A percentile compares a stretch with the other conserved stretches of the same genome.
Conservation (phyloP, 2,888 invertebrate species). For the Escarpia spicata region DNA sequence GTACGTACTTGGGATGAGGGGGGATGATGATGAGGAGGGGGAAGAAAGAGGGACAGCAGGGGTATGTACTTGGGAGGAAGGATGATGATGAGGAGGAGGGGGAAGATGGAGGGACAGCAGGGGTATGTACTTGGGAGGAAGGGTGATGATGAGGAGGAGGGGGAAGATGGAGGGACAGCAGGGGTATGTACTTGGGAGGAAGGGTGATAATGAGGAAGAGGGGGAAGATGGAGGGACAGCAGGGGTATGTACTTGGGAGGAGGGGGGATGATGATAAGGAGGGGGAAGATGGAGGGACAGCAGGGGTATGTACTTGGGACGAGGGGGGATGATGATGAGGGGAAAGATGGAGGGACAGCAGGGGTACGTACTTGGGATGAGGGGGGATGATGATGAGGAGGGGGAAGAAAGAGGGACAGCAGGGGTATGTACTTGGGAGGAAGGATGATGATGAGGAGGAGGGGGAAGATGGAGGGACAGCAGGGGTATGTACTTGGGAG, state of each 20-base stretch:
- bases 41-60: neutral
- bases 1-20: neutral
- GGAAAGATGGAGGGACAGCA: neutral
- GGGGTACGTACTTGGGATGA: no score
- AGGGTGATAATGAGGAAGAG: neutral
- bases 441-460: no score
- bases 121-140: neutral
- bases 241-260: neutral
- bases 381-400: no score
- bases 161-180: neutral
- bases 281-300: neutral
- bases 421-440: no score
- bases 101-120: neutral
- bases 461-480: neutral
- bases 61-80: neutral
- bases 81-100: neutral
- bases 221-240: neutral
- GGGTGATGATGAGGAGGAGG: neutral
- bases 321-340: neutral
- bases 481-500: neutral
- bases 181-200: neutral
- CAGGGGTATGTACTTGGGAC: neutral
- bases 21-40: neutral
- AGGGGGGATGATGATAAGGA: neutral
- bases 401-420: no score